Conservation (phyloP, 2,113 vertebrate species). For the Fregata magnificens region DNA sequence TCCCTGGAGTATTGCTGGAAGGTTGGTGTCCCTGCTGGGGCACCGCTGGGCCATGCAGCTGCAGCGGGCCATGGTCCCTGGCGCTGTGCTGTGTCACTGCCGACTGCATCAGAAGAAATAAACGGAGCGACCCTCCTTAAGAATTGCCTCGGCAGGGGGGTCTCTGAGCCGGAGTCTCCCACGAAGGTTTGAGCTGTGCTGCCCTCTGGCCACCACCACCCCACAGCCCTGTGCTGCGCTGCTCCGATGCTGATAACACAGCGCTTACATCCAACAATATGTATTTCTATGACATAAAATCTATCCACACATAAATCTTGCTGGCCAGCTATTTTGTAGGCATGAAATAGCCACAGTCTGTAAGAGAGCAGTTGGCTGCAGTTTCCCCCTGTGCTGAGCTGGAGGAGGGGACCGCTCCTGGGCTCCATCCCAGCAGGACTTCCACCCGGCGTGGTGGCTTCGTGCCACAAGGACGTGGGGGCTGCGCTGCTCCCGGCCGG, state of each 20-base stretch:
- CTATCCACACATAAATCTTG: neutral
- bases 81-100: neutral
- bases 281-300: neutral
- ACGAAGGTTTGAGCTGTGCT: neutral
- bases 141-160: neutral
- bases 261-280: accelerated
- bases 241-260: neutral
- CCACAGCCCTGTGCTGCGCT: neutral
- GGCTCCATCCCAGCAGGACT: neutral
- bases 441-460: accelerated
- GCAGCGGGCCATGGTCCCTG: accelerated
- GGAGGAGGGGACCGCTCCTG: neutral
- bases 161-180: neutral
- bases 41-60: neutral
- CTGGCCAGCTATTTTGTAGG: neutral
- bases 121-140: accelerated
- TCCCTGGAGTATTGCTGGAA: neutral
- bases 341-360: neutral
- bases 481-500: accelerated
- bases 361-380: neutral
- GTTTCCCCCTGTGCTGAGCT: neutral
- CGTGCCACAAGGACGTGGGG: accelerated
- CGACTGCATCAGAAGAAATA: neutral
- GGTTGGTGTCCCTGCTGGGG: neutral
- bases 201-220: accelerated